Percentiles rank a stretch among this genome's conserved stretches.
phyloP scores from a whole-genome alignment of 2,888 invertebrate genomes.

The Parapristionchus giblindavisi region DNA sequence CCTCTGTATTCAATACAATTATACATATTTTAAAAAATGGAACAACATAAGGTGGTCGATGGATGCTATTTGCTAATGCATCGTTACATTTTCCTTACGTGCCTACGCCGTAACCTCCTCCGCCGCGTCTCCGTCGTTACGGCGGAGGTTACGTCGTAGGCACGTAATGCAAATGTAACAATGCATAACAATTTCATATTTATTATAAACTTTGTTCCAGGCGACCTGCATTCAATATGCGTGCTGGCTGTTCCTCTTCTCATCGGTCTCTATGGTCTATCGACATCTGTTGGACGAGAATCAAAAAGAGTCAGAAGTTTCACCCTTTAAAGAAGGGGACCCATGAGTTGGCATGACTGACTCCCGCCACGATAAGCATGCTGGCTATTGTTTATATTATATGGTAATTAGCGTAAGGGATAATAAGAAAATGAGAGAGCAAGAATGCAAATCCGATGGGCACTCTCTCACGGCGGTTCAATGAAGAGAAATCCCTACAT shows the following conservation, averaged over 20 bases:
- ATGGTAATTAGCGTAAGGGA: neutral
- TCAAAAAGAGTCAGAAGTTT: conserved; percentile 23
- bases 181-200: neutral
- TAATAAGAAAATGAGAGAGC: too few species aligned
- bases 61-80: too few species aligned
- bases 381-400: neutral
- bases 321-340: neutral
- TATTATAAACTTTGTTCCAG: neutral
- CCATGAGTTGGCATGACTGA: neutral
- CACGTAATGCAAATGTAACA: neutral
- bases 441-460: too few species aligned
- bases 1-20: neutral
- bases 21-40: too few species aligned
- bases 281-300: neutral
- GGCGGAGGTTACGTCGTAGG: too few species aligned
- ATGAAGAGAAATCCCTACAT: too few species aligned
- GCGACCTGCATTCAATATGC: conserved; percentile 31
- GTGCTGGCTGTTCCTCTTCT: conserved; percentile 33
- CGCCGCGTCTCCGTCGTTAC: too few species aligned
- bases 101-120: too few species aligned
- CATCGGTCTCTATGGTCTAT: conserved; percentile 15
- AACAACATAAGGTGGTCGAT: too few species aligned
- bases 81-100: too few species aligned
- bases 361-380: neutral
- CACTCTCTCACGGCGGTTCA: too few species aligned